Evolutionary conservation across 2,113 vertebrate genomes (phyloP), one percentile per base, ranked within the genome.

Genomic region (Oncorhynchus masou): DNA sequence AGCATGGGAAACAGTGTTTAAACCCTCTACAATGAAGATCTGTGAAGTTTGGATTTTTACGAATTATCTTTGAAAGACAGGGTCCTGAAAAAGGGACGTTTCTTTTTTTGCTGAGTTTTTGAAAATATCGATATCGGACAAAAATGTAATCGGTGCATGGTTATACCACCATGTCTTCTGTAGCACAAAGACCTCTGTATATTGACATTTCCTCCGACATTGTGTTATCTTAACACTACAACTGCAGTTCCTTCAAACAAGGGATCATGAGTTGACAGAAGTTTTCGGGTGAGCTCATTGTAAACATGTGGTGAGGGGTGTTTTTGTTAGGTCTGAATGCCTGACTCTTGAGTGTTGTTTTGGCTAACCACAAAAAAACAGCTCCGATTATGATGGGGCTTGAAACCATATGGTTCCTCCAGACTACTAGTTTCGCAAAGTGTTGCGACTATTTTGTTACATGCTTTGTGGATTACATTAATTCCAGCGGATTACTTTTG

Each of bases 301-400:
- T 70, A 29, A 70, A 45, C 20, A 39, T 70, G 54, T n/a, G 48
- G 54, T 74, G 51, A 69, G 69, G 25, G 59, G 15, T 73, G 66
- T 76, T 69, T 79, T 64, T 81, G 54, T 75, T 19, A 8, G 4
- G 19, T 24, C 24, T 70, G 57, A 71, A 51, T 31, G 48, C 54
- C 20, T 70, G 39, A 25, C 68, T 71, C 31, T 25, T 69, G 20
- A 66, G 27, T 74, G 48, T 73, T 75, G 51, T 49, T 79, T 70
- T 71, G 70, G 80, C n/a, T 66, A 31, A 75, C 73, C 78, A 70
- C 78, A 65, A 70, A 19, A 69, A 69, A 65, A 39, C 54, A 51
- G 27, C 22, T 48, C 54, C 16, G 27, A 49, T 62, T 51, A 25
- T 22, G 8, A 25, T 22, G 8, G 57, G 54, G 1, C 29, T 74